Evolutionary conservation across 2,113 vertebrate genomes (phyloP).

Genomic region (Xenopus laevis): DNA sequence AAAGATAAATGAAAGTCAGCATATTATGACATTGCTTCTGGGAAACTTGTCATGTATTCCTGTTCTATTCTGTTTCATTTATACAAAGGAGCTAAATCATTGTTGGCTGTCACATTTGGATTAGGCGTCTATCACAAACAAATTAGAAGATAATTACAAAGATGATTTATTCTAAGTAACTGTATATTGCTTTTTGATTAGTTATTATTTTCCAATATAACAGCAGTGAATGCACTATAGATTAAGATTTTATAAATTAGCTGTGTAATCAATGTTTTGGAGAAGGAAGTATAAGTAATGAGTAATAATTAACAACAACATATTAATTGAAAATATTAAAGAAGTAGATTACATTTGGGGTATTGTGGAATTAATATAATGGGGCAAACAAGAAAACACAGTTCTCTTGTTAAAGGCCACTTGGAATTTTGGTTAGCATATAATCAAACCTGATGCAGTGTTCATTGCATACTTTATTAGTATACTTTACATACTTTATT

Average conservation of each 20-base stretch:
- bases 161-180: constrained; percentile 44
- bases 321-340: constrained; percentile 25
- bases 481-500: too few relatives aligned
- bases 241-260: constrained; percentile 22
- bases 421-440: neutral
- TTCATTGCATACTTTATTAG: too few relatives aligned
- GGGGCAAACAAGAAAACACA: neutral
- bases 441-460: neutral
- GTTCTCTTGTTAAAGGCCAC: neutral
- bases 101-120: neutral
- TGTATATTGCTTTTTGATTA: constrained; percentile 45
- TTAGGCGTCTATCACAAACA: constrained; percentile 32
- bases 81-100: constrained; percentile 43
- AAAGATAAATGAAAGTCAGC: constrained; percentile 33
- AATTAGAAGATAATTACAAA: constrained; percentile 25
- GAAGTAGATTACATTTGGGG: neutral
- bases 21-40: constrained; percentile 42
- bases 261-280: constrained; percentile 25
- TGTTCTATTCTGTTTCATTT: constrained; percentile 32
- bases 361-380: constrained; percentile 22
- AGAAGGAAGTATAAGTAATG: constrained; percentile 22
- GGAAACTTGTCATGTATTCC: constrained; percentile 24
- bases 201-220: constrained; percentile 45
- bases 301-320: constrained; percentile 34
- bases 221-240: constrained; percentile 26